phyloP scores from a whole-genome alignment of 2,888 invertebrate genomes.

The Lasioglossum morio region DNA sequence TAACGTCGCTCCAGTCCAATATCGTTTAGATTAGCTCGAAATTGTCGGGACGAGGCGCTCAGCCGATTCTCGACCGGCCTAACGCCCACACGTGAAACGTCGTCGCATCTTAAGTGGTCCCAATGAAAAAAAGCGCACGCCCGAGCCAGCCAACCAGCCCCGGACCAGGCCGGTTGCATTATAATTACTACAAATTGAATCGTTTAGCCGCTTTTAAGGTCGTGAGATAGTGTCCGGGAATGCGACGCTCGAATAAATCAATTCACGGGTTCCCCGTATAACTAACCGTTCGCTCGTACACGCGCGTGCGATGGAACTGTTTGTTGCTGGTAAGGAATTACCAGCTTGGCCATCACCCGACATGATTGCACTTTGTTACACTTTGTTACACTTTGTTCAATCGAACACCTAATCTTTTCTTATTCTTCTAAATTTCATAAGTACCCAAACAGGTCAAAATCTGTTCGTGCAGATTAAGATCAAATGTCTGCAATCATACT shows the following conservation, averaged over 20 bases:
- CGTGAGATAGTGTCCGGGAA: conserved; percentile 77
- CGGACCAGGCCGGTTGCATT: conserved; percentile 73
- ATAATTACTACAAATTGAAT: conserved; percentile 80
- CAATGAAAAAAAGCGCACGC: conserved; percentile 67
- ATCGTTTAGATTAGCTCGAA: conserved; percentile 71
- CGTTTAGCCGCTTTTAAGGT: conserved; percentile 78
- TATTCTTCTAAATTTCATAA: background rate
- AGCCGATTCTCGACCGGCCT: conserved; percentile 37
- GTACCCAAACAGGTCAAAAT: too few relatives aligned
- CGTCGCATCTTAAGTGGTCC: conserved; percentile 72
- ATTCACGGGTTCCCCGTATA: conserved; percentile 45
- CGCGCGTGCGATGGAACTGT: background rate
- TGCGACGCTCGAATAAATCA: conserved; percentile 71
- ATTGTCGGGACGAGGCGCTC: conserved; percentile 59
- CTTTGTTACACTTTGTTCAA: too few relatives aligned
- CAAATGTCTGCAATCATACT: too few relatives aligned
- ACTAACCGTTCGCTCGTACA: conserved; percentile 14
- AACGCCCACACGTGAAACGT: conserved; percentile 74
- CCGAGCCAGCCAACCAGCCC: conserved; percentile 42
- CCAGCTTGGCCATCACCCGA: background rate
- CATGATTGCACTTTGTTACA: background rate
- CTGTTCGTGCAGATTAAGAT: too few relatives aligned
- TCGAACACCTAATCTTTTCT: background rate
- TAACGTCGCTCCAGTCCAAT: conserved; percentile 65
- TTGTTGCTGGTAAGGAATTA: background rate